Base-by-base conservation (phyloP, 2,113 vertebrate species). In the Aspidoscelis tigris region DNA sequence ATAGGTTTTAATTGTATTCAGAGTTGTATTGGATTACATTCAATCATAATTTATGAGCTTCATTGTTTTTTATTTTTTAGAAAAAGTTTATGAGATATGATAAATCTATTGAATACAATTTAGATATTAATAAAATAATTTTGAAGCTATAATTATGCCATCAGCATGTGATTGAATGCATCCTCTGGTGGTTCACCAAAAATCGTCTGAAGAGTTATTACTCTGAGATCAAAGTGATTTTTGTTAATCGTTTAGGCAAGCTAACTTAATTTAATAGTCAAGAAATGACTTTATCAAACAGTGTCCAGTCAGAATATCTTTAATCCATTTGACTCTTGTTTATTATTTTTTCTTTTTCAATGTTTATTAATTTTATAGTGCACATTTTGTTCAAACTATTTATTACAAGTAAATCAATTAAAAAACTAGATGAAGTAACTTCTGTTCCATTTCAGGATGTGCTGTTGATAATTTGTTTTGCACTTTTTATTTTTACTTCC, bases 1-100 rank as follows among this genome's bases (percentile, higher is more conserved):
- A 87, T 92, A 81, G 68, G 50, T 83, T 95, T 93, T 95, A 94
- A 93, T 96, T 93, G 78, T 90, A 85, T 91, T 94, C 86, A 83
- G 82, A 85, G 39, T 84, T 90, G 68, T 3, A 90, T 81, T 78
- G 44, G 64, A 76, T 92, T 85, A 88, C 58, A 93, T 94, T 88
- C 58, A 53, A 71, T 92, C 24, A 66, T 84, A 92, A 87, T 86
- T 87, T 84, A 76, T 2, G 22, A 76, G 33, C 39, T 88, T 83
- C 75, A 14, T 68, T 53, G 33, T 66, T 53, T 68, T 58, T 74
- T 84, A 85, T 89, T 5, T 86, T 70, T 86, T 41, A 78, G 88
- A 87, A 10, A 83, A 88, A 88, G 61, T 72, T 88, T 72, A 50
- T 33, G 65, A 2, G 1, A 0, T 80, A 8, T 81, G 89, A 86